These are phyloP conservation scores for Limnephilus auricula DNA, from an alignment of 2,888 invertebrate species.

Conservation along the genomic window DNA sequence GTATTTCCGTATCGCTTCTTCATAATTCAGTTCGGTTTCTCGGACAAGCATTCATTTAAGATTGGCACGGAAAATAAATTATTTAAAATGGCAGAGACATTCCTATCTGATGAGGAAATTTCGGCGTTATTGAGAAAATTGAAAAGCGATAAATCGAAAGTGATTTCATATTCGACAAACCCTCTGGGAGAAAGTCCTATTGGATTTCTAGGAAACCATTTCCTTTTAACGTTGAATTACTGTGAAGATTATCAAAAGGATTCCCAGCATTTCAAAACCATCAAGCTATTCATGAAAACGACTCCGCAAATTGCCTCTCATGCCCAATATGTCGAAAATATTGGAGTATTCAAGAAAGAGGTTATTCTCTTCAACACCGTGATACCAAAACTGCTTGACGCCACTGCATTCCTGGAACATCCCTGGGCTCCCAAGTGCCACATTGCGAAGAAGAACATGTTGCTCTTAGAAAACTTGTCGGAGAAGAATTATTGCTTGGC, in stretches of 20 bases:
- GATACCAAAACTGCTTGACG: constrained; percentile 67
- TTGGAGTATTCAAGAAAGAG: constrained; percentile 69
- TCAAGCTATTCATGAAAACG: constrained; percentile 68
- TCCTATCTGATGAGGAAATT: constrained; percentile 49
- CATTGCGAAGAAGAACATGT: constrained; percentile 69
- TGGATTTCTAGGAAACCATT: constrained; percentile 69
- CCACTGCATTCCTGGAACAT: constrained; percentile 61
- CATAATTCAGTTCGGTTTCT: background rate
- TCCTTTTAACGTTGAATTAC: constrained; percentile 65
- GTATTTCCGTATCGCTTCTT: background rate
- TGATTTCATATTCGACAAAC: constrained; percentile 48
- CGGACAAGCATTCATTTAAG: background rate
- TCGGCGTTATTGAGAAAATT: constrained; percentile 63
- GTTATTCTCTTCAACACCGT: constrained; percentile 68
- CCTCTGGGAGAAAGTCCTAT: constrained; percentile 63
- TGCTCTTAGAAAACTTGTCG: constrained; percentile 74
- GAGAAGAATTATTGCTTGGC: constrained; percentile 53
- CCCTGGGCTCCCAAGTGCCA: constrained; percentile 68
- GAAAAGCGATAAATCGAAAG: constrained; percentile 47
- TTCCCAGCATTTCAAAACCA: constrained; percentile 54
- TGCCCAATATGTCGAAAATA: constrained; percentile 64
- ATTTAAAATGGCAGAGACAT: constrained; percentile 32
- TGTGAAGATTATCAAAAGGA: constrained; percentile 54
- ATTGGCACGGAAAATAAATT: background rate
- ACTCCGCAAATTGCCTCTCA: constrained; percentile 65